Evolutionary conservation across 2,113 vertebrate species (phyloP).

Genomic region (Solea senegalensis): DNA sequence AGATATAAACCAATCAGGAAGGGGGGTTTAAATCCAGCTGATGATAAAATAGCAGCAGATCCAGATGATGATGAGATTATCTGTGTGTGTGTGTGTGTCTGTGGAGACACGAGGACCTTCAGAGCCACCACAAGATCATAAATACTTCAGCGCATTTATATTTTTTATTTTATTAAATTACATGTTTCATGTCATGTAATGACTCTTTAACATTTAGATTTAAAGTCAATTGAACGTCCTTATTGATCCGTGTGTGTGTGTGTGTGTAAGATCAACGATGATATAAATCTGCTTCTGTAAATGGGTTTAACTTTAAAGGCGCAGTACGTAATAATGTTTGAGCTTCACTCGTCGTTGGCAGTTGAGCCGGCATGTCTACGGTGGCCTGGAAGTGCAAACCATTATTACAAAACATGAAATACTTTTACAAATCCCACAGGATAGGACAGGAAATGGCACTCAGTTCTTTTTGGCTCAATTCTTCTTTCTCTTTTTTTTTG

Average conservation of each 20-base stretch:
- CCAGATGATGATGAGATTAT: constrained; percentile 64
- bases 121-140: constrained; percentile 50
- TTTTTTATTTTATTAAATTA: constrained; percentile 32
- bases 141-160: constrained; percentile 21
- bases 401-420: too few species aligned
- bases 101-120: constrained; percentile 56
- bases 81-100: constrained; percentile 38
- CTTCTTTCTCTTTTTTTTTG: too few species aligned
- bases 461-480: too few species aligned
- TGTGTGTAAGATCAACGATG: neutral
- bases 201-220: constrained; percentile 49
- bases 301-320: too few species aligned
- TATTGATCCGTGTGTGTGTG: constrained; percentile 31
- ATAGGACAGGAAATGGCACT: too few species aligned
- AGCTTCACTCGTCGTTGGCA: too few species aligned
- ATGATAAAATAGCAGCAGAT: constrained; percentile 67
- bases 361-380: too few species aligned
- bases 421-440: too few species aligned
- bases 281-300: too few species aligned
- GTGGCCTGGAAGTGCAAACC: too few species aligned
- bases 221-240: constrained; percentile 20
- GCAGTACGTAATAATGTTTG: too few species aligned
- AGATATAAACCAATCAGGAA: constrained; percentile 58
- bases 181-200: constrained; percentile 36
- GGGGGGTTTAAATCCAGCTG: constrained; percentile 43